Evolutionary conservation across 2,888 invertebrate species (phyloP), one percentile per base, ranked within the genome.

Genomic region (Gari tellinella): DNA sequence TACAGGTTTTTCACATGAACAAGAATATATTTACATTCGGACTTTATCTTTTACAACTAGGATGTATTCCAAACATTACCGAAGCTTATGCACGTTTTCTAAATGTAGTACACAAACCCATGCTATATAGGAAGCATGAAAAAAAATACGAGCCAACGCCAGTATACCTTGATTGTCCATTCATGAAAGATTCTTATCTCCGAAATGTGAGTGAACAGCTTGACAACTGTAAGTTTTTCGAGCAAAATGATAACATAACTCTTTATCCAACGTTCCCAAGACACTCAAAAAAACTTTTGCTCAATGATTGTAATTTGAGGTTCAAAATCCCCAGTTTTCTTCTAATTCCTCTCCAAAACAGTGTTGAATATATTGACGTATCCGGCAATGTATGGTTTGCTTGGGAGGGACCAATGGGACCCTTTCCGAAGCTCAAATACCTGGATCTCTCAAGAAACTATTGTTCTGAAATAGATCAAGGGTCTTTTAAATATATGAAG

Each of bases 351-450:
- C 25, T 19, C 5, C 2, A 31, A 7, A 63, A 62, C 19, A n/a
- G 17, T 8, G n/a, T 69, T 21, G 41, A 49, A 23, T 51, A 62
- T 25, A 0, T 69, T 2, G 63, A 69, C 25, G 5, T 63, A 1
- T 69, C 69, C 2, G 45, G 45, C 7, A 69, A 69, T 41, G 26
- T 69, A 25, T 43, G 57, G 1, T 10, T 51, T 19, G n/a, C 57
- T 15, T 52, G 41, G 56, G 43, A 14, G 12, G 74, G 74, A 5
- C 51, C 52, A 0, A 38, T 68, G n/a, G 46, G 55, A 1, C 37
- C 45, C 2, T 38, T 68, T 40, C 49, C 53, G 2, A 52, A 49
- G 0, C 15, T 74, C 15, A 46, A 60, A 45, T 40, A n/a, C n/a
- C n/a, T n/a, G n/a, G n/a, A n/a, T n/a, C n/a, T n/a, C n/a, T n/a